Base-by-base conservation (phyloP, 2,113 vertebrate species). In the Carettochelys insculpta region DNA sequence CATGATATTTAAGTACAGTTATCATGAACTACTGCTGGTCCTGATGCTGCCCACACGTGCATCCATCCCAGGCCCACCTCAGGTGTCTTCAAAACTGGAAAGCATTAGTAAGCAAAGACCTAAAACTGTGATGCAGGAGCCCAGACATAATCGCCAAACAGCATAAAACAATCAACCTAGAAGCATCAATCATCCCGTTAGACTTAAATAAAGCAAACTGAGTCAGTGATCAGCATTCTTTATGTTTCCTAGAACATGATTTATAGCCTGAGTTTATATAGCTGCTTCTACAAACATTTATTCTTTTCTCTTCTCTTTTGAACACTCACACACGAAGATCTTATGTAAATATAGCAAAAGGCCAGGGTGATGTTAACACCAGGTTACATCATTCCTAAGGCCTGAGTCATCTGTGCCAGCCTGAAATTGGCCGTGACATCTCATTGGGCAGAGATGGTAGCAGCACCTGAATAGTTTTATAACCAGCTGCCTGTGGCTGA, bases 301-400 rank as follows among this genome's bases (percentile, higher is more conserved):
- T 83, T 86, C 88, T 25, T 38, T 47, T 54, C 41, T 31, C 51
- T 11, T 65, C 34, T 31, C 50, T 54, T 51, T 6, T 79, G 22
- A 3, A 0, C 43, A 2, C n/a, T n/a, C 34, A 48, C 48, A 38
- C n/a, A 10, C 52, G 51, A 22, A 52, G 77, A 52, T 16, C 27
- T 14, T 34, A 31, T 31, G 56, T 31, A 58, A 34, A 6, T 81
- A 56, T 77, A n/a, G 9, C 88, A 52, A 41, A 41, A 38, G 48
- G 77, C 81, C 22, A 29, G 14, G 77, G 1, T 17, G n/a, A 54
- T 52, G 5, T 47, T n/a, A n/a, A n/a, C n/a, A n/a, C n/a, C n/a
- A n/a, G n/a, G n/a, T n/a, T n/a, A n/a, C n/a, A 68, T 17, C 24
- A 4, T 71, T 85, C 13, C 50, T 12, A 75, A 92, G 75, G 77